Percentiles rank a stretch among this genome's conserved stretches.
phyloP scores from a whole-genome alignment of 1,140 invertebrate species.

The Matsumurasca onukii region DNA sequence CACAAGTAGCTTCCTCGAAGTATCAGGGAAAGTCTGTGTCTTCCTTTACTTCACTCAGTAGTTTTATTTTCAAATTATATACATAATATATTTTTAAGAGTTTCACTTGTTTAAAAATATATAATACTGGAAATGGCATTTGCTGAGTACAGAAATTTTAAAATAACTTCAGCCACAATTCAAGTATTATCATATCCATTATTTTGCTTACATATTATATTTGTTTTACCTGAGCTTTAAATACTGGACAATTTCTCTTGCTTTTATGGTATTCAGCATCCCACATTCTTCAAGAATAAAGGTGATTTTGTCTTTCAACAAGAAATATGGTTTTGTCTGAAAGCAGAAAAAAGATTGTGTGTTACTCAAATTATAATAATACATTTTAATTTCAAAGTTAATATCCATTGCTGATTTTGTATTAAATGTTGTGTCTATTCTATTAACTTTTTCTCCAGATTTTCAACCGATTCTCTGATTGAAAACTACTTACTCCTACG shows the following conservation, averaged over 20 bases:
- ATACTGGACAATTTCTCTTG: not conserved
- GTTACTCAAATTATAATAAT: not conserved
- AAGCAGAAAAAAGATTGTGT: not conserved
- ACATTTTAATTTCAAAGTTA: not conserved
- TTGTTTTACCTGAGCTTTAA: constrained; percentile 5
- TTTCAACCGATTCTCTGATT: not conserved
- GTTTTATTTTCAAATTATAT: not conserved
- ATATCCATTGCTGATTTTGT: not conserved
- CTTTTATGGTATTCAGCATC: not conserved
- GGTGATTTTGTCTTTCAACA: constrained; percentile 13
- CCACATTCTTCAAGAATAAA: constrained; percentile 17
- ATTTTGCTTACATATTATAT: not conserved
- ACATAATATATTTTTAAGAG: not conserved
- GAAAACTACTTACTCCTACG: not conserved
- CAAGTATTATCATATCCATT: not conserved
- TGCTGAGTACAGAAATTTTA: not conserved
- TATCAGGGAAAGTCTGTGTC: too few relatives aligned
- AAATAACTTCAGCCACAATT: not conserved
- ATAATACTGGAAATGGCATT: not conserved
- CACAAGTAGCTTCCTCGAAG: too few relatives aligned
- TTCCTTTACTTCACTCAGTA: too few relatives aligned
- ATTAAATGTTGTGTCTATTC: not conserved
- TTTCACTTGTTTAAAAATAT: not conserved
- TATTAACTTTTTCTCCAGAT: not conserved
- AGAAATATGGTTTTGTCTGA: constrained; percentile 16